Conservation (phyloP, 2,888 invertebrate species). For the Drosophila anomalata region DNA sequence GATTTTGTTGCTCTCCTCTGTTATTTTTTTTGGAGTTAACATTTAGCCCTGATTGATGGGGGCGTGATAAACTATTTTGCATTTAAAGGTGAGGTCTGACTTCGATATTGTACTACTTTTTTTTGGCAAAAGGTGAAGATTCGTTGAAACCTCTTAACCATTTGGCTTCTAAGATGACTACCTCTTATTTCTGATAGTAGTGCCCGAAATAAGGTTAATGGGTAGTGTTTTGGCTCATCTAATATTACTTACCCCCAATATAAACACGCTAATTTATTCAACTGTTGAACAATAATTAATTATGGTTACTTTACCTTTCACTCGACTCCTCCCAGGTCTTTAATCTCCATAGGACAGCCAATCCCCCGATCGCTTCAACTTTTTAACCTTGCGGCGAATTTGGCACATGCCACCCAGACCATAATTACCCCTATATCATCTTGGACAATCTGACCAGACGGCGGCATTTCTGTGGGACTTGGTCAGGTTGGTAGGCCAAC, state of each 20-base stretch:
- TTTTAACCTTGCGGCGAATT: constrained; percentile 47
- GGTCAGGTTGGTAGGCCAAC: constrained; percentile 24
- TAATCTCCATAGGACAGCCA: constrained; percentile 29
- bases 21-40: constrained; percentile 27
- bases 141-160: neutral
- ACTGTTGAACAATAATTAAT: constrained; percentile 28
- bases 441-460: constrained; percentile 45
- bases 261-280: constrained; percentile 7
- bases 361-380: constrained; percentile 39
- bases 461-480: neutral
- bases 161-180: neutral
- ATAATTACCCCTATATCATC: constrained; percentile 51
- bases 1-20: constrained; percentile 35
- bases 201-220: neutral
- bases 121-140: constrained; percentile 39
- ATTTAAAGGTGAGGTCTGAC: constrained; percentile 48
- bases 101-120: constrained; percentile 2
- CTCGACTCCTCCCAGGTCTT: constrained; percentile 36
- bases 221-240: constrained; percentile 2
- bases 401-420: constrained; percentile 50
- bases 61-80: constrained; percentile 50
- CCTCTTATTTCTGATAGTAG: neutral
- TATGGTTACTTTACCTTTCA: constrained; percentile 30
- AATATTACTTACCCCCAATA: neutral
- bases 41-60: constrained; percentile 53